phyloP scores from a whole-genome alignment of 2,888 invertebrate species.

The Athripsodes cinereus region DNA sequence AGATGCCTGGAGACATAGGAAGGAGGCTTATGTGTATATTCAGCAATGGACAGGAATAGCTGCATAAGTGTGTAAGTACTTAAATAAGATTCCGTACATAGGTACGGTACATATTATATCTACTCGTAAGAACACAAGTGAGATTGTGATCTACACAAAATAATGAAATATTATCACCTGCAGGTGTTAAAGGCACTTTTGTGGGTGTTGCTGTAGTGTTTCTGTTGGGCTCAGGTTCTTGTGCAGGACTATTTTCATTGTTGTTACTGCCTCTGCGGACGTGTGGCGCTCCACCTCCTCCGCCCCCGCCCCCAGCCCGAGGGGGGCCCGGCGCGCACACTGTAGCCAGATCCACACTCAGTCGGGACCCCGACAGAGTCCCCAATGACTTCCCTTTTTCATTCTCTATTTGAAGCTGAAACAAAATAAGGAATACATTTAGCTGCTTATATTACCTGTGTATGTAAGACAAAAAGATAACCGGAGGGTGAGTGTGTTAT shows the following conservation, averaged over 20 bases:
- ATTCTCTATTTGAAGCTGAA: constrained; percentile 28
- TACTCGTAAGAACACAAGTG: no score
- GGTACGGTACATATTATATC: background rate
- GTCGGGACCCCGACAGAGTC: constrained; percentile 19
- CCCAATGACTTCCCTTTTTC: constrained; percentile 22
- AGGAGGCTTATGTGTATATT: no score
- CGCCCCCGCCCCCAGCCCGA: constrained; percentile 27
- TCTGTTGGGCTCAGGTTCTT: constrained; percentile 40
- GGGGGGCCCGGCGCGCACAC: constrained; percentile 37
- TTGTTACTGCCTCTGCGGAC: constrained; percentile 8
- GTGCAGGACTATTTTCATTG: constrained; percentile 33
- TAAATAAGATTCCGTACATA: background rate
- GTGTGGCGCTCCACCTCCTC: constrained; percentile 36
- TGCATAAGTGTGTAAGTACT: no score
- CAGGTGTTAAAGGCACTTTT: constrained; percentile 50
- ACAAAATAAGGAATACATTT: no score
- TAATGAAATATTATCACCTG: constrained; percentile 47
- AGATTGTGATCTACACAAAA: no score
- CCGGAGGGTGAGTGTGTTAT: no score
- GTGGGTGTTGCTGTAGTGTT: constrained; percentile 42
- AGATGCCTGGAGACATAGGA: no score
- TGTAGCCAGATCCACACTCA: constrained; percentile 23
- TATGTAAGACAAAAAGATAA: no score
- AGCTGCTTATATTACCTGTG: no score
- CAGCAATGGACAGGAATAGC: no score